Conservation (phyloP, 2,888 invertebrate species). For the Tenodera sinensis region DNA sequence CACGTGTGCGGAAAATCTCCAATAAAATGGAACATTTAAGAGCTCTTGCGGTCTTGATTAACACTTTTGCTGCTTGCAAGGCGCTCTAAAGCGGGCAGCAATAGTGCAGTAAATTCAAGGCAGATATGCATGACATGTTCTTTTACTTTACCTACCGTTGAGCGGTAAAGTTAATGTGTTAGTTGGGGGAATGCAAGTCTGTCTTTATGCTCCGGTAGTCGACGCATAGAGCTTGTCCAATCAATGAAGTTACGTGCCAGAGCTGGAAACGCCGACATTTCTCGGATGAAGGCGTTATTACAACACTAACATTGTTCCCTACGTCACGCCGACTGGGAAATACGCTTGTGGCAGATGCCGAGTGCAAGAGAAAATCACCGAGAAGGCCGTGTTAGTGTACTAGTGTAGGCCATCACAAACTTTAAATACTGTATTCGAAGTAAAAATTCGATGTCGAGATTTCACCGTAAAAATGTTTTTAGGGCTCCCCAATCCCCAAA, state of each 20-base stretch:
- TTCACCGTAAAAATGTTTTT: too few species aligned
- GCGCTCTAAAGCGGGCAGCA: background rate
- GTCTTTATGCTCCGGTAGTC: background rate
- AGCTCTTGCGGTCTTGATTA: too few species aligned
- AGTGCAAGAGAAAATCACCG: too few species aligned
- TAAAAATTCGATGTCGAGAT: too few species aligned
- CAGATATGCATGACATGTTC: background rate
- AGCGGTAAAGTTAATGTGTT: background rate
- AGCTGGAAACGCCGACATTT: background rate
- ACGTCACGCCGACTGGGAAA: background rate
- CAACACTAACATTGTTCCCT: background rate
- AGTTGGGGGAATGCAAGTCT: background rate
- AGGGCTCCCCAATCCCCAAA: too few species aligned
- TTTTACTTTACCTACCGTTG: background rate
- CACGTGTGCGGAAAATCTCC: too few species aligned
- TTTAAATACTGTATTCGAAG: too few species aligned
- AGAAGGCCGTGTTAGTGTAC: too few species aligned
- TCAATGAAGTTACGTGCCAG: background rate
- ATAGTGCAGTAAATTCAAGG: background rate
- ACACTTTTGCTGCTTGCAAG: background rate
- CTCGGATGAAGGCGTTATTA: background rate
- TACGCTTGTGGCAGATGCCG: background rate
- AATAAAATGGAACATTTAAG: too few species aligned
- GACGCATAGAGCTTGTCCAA: background rate
- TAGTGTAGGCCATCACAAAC: too few species aligned